Evolutionary conservation across 2,113 vertebrate genomes (phyloP), one percentile per base, ranked within the genome.

Genomic region (Prinia subflava): DNA sequence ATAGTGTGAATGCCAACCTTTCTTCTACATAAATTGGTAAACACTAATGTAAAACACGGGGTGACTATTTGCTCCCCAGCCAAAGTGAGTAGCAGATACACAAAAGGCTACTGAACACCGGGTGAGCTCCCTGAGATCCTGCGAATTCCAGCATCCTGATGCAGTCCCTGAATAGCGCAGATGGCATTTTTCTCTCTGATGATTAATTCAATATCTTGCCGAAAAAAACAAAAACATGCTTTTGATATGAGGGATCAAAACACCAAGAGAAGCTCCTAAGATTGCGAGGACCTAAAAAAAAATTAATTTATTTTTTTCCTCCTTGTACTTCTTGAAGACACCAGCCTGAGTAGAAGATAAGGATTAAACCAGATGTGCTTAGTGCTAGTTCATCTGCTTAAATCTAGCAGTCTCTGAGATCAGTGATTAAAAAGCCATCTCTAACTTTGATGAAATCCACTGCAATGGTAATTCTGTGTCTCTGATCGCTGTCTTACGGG

Each of bases 311-410:
- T 98, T 98, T 98, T 96, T 96, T 91, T 81, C 94, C 92, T 97
- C 96, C 95, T 97, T 98, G 98, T 98, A 98, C 97, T 98, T 98
- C 98, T 98, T 98, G 98, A 98, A 99, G 98, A 98, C 98, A 98
- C 97, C 93, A 98, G 98, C 97, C 98, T 97, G 98, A 98, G 97
- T 96, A 98, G 98, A 98, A 98, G 98, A 98, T 98, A 97, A 71
- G 98, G 99, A 99, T 99, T 99, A 99, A 99, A 99, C 98, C 98
- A 99, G 98, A 99, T 99, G 98, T 99, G 98, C 98, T 99, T 99
- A 99, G 98, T 97, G 97, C 91, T 96, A 98, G 98, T 96, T 99
- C 98, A 99, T 98, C 98, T 98, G 98, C 97, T 99, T 99, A 99
- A 98, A 96, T 97, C 97, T 98, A 96, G 97, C 97, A 97, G 98